A percentile compares a stretch with the other conserved stretches of the same genome.
Conservation (phyloP, 2,797 vertebrate genomes). For the Sphaeramia orbicularis region DNA sequence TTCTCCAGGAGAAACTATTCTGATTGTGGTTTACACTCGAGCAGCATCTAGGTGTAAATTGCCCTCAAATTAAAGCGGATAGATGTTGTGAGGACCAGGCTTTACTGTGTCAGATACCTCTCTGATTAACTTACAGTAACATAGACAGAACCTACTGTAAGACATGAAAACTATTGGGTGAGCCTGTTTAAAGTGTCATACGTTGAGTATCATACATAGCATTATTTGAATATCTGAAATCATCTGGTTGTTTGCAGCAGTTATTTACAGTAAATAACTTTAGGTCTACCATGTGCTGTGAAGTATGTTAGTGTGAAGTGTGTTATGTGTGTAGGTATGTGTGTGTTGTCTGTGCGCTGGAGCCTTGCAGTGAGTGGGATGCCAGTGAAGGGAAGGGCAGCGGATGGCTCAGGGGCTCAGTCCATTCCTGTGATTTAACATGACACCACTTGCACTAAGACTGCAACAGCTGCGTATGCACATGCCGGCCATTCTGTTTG, state of each 20-base stretch:
- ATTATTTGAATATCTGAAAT: slow-evolving; percentile 39
- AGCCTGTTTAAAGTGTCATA: background rate
- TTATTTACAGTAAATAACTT: slow-evolving; percentile 61
- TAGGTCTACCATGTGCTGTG: slow-evolving; percentile 48
- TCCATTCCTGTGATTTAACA: slow-evolving; percentile 84
- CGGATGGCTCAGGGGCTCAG: slow-evolving; percentile 74
- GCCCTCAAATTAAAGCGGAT: slow-evolving; percentile 38
- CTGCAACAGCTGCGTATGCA: slow-evolving; percentile 87
- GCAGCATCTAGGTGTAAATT: slow-evolving; percentile 49
- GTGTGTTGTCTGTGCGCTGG: slow-evolving; percentile 57
- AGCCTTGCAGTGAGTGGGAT: slow-evolving; percentile 68
- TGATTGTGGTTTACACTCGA: slow-evolving; percentile 42
- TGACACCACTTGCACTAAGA: slow-evolving; percentile 86
- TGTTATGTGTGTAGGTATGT: slow-evolving; percentile 65
- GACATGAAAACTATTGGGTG: slow-evolving; percentile 8
- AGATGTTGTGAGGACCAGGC: slow-evolving; percentile 21
- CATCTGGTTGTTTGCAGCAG: slow-evolving; percentile 33
- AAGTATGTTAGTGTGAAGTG: slow-evolving; percentile 71
- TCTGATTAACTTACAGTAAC: slow-evolving; percentile 17
- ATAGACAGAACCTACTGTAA: slow-evolving; percentile 3
- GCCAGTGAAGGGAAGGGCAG: slow-evolving; percentile 83
- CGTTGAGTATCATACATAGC: slow-evolving; percentile 10
- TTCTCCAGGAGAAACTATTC: slow-evolving; percentile 38
- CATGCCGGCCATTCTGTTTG: slow-evolving; percentile 85
- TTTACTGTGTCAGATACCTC: slow-evolving; percentile 21